phyloP scores from a whole-genome alignment of 2,113 vertebrate genomes.

The Dipodomys ordii region DNA sequence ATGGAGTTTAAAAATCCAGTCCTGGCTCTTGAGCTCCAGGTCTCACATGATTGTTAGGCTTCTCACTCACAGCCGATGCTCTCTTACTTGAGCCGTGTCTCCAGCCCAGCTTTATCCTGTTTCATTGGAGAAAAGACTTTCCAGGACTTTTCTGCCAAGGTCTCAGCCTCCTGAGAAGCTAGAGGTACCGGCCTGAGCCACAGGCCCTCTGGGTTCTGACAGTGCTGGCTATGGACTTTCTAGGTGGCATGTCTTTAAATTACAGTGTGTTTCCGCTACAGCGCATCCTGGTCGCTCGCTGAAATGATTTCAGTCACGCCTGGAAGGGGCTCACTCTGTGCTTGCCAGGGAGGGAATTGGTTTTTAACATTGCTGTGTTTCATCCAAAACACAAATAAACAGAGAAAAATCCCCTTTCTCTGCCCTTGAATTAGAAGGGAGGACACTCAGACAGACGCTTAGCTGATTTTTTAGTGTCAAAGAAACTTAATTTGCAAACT shows the following conservation, averaged over 20 bases:
- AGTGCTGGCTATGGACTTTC: not conserved
- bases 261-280: constrained; percentile 64
- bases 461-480: constrained; percentile 85
- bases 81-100: too few species aligned
- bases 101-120: too few species aligned
- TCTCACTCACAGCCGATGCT: too few species aligned
- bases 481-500: constrained; percentile 88
- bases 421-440: constrained; percentile 65
- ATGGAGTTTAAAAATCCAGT: not conserved
- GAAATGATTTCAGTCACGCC: constrained; percentile 85
- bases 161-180: too few species aligned
- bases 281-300: constrained; percentile 76
- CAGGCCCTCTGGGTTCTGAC: not conserved
- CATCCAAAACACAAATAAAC: constrained; percentile 77
- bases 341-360: constrained; percentile 86
- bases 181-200: too few species aligned
- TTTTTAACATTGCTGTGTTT: constrained; percentile 81
- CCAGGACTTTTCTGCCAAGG: too few species aligned
- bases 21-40: too few species aligned
- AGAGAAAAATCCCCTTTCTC: constrained; percentile 55
- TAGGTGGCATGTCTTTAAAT: constrained; percentile 58
- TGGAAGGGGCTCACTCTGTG: constrained; percentile 81
- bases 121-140: too few species aligned
- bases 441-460: constrained; percentile 81
- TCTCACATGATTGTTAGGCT: too few species aligned